Evolutionary conservation across 1,140 invertebrate genomes (phyloP).

Genomic region (Cydia splendana): DNA sequence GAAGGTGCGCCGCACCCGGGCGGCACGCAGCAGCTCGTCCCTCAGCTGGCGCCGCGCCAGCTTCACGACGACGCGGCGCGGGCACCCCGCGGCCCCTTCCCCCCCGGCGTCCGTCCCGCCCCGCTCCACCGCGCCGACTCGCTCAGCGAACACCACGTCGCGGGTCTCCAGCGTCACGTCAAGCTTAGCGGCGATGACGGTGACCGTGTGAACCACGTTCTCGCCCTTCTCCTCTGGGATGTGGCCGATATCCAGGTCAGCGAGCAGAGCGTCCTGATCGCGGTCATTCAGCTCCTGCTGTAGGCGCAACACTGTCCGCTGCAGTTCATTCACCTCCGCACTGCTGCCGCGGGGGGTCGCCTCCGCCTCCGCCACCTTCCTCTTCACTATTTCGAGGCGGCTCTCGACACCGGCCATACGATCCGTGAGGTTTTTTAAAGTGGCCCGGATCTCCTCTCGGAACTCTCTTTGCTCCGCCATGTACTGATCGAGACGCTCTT

Average conservation of each 20-base stretch:
- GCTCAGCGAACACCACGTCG: too few relatives aligned
- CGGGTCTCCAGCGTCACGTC: neutral
- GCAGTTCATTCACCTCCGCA: neutral
- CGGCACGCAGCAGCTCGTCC: too few relatives aligned
- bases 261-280: neutral
- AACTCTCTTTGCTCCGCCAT: neutral
- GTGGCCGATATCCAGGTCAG: conserved; percentile 1
- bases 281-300: too few relatives aligned
- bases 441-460: neutral
- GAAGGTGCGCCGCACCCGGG: too few relatives aligned
- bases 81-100: too few relatives aligned
- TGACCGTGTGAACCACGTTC: neutral
- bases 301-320: neutral
- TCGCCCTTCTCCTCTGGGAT: neutral
- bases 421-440: neutral
- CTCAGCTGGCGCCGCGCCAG: too few relatives aligned
- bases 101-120: too few relatives aligned
- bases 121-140: too few relatives aligned
- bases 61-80: too few relatives aligned
- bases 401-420: neutral
- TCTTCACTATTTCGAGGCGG: neutral
- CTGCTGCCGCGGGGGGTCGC: neutral
- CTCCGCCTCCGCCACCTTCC: neutral
- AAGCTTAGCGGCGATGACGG: neutral
- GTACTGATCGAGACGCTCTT: neutral